Conservation (phyloP, 2,113 vertebrate genomes). For the Dipodomys merriami region DNA sequence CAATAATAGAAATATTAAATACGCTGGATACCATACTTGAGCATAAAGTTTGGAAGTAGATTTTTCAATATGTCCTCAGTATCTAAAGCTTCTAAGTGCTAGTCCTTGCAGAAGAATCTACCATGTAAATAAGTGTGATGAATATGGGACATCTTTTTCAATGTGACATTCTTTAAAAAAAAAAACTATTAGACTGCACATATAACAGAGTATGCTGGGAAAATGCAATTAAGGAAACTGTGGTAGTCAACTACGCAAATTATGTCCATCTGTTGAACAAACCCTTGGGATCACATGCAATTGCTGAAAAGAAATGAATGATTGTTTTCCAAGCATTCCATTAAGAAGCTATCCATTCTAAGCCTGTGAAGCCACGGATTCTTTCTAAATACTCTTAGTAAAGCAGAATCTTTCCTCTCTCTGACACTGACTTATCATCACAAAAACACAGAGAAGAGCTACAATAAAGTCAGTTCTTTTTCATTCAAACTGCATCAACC, state of each 20-base stretch:
- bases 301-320: slow-evolving; percentile 43
- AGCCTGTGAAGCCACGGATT: not conserved
- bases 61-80: not conserved
- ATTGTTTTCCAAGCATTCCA: slow-evolving; percentile 51
- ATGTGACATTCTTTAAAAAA: slow-evolving; percentile 31
- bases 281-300: slow-evolving; percentile 60
- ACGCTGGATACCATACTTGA: not conserved
- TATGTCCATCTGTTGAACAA: slow-evolving; percentile 71
- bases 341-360: slow-evolving; percentile 58
- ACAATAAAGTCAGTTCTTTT: slow-evolving; percentile 24
- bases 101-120: not conserved
- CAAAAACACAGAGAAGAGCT: not conserved
- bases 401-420: not conserved
- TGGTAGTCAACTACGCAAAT: slow-evolving; percentile 72
- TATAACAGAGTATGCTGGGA: slow-evolving; percentile 45
- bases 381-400: slow-evolving; percentile 1
- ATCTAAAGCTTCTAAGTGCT: not conserved
- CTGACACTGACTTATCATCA: slow-evolving; percentile 20
- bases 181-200: slow-evolving; percentile 50
- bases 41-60: not conserved
- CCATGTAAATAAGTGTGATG: not conserved
- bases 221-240: slow-evolving; percentile 72
- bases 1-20: not conserved
- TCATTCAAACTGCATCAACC: slow-evolving; percentile 3
- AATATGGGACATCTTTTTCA: slow-evolving; percentile 41